Evolutionary conservation across 1,140 invertebrate species (phyloP).

Genomic region (Diorhabda carinulata): DNA sequence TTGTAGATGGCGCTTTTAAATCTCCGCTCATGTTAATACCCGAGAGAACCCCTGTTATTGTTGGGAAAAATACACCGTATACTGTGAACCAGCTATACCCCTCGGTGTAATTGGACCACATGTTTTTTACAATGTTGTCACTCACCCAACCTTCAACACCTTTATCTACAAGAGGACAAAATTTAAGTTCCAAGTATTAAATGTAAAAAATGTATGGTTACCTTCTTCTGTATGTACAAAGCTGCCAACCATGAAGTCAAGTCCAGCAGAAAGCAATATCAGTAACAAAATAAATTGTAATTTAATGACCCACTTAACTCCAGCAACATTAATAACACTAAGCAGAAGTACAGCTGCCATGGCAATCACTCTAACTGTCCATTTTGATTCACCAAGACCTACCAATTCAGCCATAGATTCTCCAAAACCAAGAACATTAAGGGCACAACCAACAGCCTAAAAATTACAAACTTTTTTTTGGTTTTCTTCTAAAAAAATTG

Average conservation of each 20-base stretch:
- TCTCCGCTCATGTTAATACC: slow-evolving; percentile 99
- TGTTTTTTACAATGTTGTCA: slow-evolving; percentile 77
- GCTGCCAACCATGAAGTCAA: slow-evolving; percentile 87
- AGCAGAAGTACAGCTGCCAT: slow-evolving; percentile 75
- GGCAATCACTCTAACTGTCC: slow-evolving; percentile 77
- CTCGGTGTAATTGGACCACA: slow-evolving; percentile 72
- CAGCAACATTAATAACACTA: slow-evolving; percentile 84
- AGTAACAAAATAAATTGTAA: slow-evolving; percentile 82
- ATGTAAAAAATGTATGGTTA: slow-evolving; percentile 36
- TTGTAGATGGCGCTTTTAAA: slow-evolving; percentile 80
- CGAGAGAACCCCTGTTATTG: slow-evolving; percentile 88
- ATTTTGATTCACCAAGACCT: slow-evolving; percentile 63
- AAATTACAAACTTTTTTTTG: neutral
- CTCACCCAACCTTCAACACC: slow-evolving; percentile 84
- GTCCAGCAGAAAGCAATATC: slow-evolving; percentile 76
- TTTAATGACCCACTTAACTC: slow-evolving; percentile 91
- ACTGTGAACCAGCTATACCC: slow-evolving; percentile 86
- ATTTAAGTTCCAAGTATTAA: neutral
- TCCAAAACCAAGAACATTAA: slow-evolving; percentile 92
- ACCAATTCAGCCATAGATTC: slow-evolving; percentile 88
- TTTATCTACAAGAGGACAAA: slow-evolving; percentile 52
- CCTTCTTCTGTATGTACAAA: slow-evolving; percentile 67
- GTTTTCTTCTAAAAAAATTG: neutral
- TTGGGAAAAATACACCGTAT: slow-evolving; percentile 93
- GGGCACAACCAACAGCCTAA: slow-evolving; percentile 88